Percentiles rank a stretch among this genome's conserved stretches.
Evolutionary conservation across 1,140 invertebrate species (phyloP).

Genomic region (Eueides isabella): DNA sequence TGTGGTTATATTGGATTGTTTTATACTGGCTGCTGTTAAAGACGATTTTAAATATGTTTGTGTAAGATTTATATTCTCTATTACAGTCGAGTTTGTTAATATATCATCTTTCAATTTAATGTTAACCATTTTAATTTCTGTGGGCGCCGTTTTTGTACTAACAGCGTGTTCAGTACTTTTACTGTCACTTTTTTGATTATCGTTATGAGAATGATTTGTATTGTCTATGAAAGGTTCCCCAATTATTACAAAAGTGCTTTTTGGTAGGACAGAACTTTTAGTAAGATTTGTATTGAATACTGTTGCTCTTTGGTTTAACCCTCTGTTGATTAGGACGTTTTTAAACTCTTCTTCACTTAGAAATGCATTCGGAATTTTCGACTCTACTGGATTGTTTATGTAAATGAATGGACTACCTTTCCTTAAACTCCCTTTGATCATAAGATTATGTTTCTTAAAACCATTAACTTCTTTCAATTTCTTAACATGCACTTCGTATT

Average conservation of each 20-base stretch:
- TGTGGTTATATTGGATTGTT: background rate
- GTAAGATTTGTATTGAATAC: slow-evolving; percentile 11
- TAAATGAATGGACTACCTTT: slow-evolving; percentile 55
- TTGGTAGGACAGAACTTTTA: background rate
- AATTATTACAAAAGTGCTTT: background rate
- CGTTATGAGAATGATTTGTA: background rate
- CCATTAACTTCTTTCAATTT: slow-evolving; percentile 71
- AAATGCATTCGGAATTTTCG: slow-evolving; percentile 61
- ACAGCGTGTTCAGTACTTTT: background rate
- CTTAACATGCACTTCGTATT: slow-evolving; percentile 57
- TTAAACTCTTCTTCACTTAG: slow-evolving; percentile 65
- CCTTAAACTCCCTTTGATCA: slow-evolving; percentile 43
- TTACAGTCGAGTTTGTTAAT: background rate
- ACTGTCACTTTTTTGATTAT: background rate
- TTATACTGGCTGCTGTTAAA: background rate
- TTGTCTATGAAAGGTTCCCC: background rate
- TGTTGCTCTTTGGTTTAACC: slow-evolving; percentile 38
- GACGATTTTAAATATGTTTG: background rate
- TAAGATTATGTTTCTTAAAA: slow-evolving; percentile 62
- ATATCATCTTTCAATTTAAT: background rate
- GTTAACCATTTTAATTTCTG: background rate
- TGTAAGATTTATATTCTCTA: background rate
- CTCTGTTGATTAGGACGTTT: slow-evolving; percentile 47
- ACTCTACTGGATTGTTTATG: slow-evolving; percentile 71
- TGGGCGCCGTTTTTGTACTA: background rate